Evolutionary conservation across 2,113 vertebrate species (phyloP).

Genomic region (Coreoperca whiteheadi): DNA sequence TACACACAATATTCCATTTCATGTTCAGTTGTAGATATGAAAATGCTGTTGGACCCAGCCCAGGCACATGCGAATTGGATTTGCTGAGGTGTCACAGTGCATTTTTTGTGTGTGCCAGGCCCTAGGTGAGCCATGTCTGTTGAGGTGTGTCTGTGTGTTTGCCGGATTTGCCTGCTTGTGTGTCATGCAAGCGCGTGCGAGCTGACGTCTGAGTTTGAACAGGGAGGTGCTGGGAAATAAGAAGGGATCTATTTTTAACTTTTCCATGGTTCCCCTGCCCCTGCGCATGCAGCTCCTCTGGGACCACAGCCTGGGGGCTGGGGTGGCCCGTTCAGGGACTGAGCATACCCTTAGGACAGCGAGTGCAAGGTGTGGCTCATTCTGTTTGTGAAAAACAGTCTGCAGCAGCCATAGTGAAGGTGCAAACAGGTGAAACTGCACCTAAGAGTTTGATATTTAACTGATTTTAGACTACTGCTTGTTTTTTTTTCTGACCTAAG

Average conservation of each 20-base stretch:
- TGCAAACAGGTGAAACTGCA: slow-evolving; percentile 38
- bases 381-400: slow-evolving; percentile 62
- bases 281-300: slow-evolving; percentile 46
- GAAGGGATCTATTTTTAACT: slow-evolving; percentile 76
- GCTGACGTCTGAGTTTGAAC: slow-evolving; percentile 68
- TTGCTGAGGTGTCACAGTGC: slow-evolving; percentile 30
- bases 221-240: slow-evolving; percentile 71
- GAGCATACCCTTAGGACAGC: slow-evolving; percentile 43
- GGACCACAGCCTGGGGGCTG: slow-evolving; percentile 33
- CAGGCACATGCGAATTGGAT: slow-evolving; percentile 35
- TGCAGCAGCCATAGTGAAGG: slow-evolving; percentile 53
- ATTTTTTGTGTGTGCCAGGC: slow-evolving; percentile 17
- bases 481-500: slow-evolving; percentile 37
- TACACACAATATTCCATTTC: slow-evolving; percentile 1
- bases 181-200: slow-evolving; percentile 28
- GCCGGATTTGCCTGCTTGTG: slow-evolving; percentile 48
- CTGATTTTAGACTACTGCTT: background rate
- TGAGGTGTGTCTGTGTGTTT: slow-evolving; percentile 66
- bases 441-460: slow-evolving; percentile 11
- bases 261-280: slow-evolving; percentile 67
- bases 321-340: slow-evolving; percentile 47
- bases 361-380: slow-evolving; percentile 49
- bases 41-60: slow-evolving; percentile 13
- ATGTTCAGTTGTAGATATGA: slow-evolving; percentile 17
- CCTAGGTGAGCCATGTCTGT: slow-evolving; percentile 28